Conservation (phyloP, 2,797 vertebrate genomes). For the Nyctalus aviator region DNA sequence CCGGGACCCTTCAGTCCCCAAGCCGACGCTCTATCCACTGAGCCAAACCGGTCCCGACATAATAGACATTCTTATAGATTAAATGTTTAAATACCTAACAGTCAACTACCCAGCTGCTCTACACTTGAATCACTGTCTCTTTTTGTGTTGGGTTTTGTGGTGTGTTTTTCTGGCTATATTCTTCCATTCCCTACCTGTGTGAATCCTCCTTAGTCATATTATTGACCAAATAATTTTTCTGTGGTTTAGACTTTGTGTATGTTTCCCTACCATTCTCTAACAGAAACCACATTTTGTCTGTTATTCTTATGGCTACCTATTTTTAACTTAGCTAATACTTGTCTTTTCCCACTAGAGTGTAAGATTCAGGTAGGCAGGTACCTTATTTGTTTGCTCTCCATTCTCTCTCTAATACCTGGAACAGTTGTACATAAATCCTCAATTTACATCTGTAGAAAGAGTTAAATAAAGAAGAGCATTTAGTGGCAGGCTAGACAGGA, state of each 20-base stretch:
- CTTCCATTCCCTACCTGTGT: background rate
- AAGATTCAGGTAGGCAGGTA: background rate
- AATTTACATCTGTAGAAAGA: conserved; percentile 6
- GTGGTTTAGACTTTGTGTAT: background rate
- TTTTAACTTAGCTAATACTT: background rate
- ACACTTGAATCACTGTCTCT: background rate
- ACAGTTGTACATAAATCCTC: background rate
- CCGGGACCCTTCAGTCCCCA: no score
- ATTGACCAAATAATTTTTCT: background rate
- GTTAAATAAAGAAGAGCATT: background rate
- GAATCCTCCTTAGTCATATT: background rate
- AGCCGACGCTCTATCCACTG: no score
- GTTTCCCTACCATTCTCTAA: background rate
- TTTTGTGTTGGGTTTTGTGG: background rate
- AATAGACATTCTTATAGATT: conserved; percentile 5
- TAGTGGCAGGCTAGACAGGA: background rate
- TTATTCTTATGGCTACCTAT: background rate
- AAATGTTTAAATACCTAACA: conserved; percentile 19
- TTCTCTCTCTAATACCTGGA: background rate
- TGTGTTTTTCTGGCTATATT: background rate
- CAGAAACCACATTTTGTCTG: background rate
- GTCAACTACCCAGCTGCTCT: background rate
- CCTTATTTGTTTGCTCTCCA: background rate
- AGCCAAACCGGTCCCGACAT: no score
- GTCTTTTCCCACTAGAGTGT: background rate